Conservation (phyloP, 2,113 vertebrate species). For the Cyprinodon brontotheroides region DNA sequence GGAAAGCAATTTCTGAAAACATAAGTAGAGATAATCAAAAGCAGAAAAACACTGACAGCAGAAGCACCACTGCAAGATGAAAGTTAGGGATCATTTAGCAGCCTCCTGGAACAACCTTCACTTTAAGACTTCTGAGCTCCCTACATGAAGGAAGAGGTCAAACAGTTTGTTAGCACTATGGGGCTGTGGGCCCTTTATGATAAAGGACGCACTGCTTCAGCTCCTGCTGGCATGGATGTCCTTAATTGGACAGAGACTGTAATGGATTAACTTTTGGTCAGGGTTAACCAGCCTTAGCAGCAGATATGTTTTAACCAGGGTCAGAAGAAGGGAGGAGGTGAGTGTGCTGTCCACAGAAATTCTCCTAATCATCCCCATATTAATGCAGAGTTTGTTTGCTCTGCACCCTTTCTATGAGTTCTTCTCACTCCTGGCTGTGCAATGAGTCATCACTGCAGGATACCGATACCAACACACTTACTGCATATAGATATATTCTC, state of each 20-base stretch:
- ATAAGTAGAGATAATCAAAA: neutral
- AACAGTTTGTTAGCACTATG: neutral
- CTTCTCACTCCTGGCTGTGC: neutral
- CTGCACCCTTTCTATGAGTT: neutral
- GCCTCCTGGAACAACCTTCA: neutral
- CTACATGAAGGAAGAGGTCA: neutral
- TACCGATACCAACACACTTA: neutral
- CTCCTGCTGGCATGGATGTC: neutral
- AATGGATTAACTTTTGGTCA: neutral
- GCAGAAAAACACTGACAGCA: neutral
- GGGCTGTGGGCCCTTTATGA: neutral
- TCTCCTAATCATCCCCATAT: neutral
- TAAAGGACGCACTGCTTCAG: neutral
- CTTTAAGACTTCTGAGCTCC: neutral
- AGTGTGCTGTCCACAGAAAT: neutral
- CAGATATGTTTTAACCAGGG: neutral
- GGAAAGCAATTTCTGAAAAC: neutral
- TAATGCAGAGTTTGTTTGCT: neutral
- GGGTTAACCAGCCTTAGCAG: neutral
- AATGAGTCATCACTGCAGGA: neutral
- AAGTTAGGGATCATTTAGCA: neutral
- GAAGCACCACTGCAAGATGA: neutral
- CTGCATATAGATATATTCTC: neutral
- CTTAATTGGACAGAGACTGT: neutral
- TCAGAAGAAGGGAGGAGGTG: neutral